Conservation (phyloP, 2,797 vertebrate species). For the Crocidura indochinensis region DNA sequence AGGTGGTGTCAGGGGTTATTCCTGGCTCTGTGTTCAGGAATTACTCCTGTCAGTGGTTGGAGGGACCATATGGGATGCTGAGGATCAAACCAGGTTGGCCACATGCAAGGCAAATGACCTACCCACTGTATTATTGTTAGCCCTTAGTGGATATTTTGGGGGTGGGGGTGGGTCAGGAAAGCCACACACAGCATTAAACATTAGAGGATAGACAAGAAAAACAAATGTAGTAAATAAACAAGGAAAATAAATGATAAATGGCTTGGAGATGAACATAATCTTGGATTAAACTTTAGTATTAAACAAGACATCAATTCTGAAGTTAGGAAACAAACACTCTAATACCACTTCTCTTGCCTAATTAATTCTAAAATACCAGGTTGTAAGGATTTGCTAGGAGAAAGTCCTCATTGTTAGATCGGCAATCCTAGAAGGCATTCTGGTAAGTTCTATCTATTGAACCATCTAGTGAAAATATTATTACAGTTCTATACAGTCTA, state of each 20-base stretch:
- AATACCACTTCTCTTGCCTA: not conserved
- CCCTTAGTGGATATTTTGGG: not conserved
- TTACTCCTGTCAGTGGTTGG: no score
- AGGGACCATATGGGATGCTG: no score
- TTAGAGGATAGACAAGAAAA: not conserved
- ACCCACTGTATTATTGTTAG: no score
- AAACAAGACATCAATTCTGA: not conserved
- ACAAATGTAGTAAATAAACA: not conserved
- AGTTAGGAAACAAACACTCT: not conserved
- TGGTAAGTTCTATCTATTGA: not conserved
- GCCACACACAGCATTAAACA: not conserved
- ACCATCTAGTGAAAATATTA: not conserved
- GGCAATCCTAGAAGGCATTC: not conserved
- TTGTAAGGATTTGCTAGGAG: not conserved
- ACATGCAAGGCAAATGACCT: no score
- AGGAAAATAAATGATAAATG: not conserved
- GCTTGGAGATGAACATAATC: not conserved
- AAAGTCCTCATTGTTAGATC: not conserved
- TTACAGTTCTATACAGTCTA: no score
- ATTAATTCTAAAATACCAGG: not conserved
- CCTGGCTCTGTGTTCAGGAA: no score
- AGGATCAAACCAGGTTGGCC: no score
- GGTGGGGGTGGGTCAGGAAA: constrained; percentile 19
- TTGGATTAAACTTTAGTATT: not conserved
- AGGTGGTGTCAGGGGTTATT: no score